Evolutionary conservation across 2,113 vertebrate species (phyloP), one percentile per base, ranked within the genome.

Genomic region (Nesogale talazaci): DNA sequence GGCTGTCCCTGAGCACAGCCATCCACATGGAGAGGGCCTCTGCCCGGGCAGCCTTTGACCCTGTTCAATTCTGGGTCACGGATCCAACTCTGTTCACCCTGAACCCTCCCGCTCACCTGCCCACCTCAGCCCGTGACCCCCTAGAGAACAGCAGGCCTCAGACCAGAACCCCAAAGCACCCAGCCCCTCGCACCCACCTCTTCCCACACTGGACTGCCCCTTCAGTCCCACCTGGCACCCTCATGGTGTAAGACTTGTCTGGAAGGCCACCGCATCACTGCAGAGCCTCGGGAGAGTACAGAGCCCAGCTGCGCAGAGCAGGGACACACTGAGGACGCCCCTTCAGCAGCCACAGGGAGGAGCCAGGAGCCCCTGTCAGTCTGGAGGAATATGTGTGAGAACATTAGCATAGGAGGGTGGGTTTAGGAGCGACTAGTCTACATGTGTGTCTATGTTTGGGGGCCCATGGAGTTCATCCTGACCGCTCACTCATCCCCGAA

Each of bases 1-100:
- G 4, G 7, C 8, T 19, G 56, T 67, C 86, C 8, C 31, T 10
- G 79, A 76, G 79, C 57, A 90, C n/a, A 4, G 2, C 77, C 27
- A 7, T 79, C 70, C 57, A 0, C 4, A 27, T 1, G 14, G 40
- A 82, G 69, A 81, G 34, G 82, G 56, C 80, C 38, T 91, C 93
- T 94, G 61, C 75, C 34, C 36, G 17, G 29, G 56, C 38, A 9
- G 87, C 74, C 88, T 95, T 85, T 91, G 94, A 88, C 80, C 90
- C 27, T 80, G 74, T 78, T 84, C 42, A 65, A 22, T 34, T 88
- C 92, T 89, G 85, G 84, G 78, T 89, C 93, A 95, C 56, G 11
- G 63, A 78, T 8, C 82, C 46, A 52, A 52, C 46, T 9, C n/a
- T 74, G 67, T 52, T 19, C 27, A 46, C 56, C 46, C 7, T 36